Percentiles rank a stretch among this genome's conserved stretches.
phyloP scores from a whole-genome alignment of 2,888 invertebrate species.

The Chymomyza procnemis region DNA sequence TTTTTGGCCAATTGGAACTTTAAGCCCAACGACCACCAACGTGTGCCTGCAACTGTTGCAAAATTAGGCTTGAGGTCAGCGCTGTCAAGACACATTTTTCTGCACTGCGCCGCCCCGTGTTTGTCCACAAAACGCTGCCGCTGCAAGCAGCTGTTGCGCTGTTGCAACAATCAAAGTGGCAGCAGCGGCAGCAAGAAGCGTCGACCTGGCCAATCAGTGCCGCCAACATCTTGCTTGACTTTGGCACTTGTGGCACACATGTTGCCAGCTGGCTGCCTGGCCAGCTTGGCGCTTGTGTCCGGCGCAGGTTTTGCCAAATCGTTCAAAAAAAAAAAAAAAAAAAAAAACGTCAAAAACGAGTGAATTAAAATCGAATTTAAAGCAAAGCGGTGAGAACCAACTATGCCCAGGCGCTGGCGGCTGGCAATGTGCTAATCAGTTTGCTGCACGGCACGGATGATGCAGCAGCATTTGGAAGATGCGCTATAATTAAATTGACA shows the following conservation, averaged over 20 bases:
- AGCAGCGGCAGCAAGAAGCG: not conserved
- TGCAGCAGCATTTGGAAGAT: slow-evolving; percentile 52
- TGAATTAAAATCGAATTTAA: not conserved
- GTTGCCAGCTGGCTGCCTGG: slow-evolving; percentile 37
- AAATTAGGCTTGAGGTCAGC: slow-evolving; percentile 57
- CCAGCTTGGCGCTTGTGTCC: slow-evolving; percentile 25
- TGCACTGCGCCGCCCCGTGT: slow-evolving; percentile 15
- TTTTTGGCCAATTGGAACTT: not conserved
- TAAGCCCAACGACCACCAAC: not conserved
- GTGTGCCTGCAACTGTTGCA: not conserved
- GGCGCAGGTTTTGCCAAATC: slow-evolving; percentile 44
- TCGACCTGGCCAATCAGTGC: slow-evolving; percentile 40
- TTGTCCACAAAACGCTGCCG: slow-evolving; percentile 27
- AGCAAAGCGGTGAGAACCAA: not conserved
- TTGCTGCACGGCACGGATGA: slow-evolving; percentile 43
- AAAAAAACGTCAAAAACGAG: too few species aligned
- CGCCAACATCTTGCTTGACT: slow-evolving; percentile 51
- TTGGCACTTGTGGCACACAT: slow-evolving; percentile 27
- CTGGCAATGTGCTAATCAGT: slow-evolving; percentile 57
- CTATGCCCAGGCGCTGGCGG: slow-evolving; percentile 37
- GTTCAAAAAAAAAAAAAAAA: slow-evolving; percentile 23
- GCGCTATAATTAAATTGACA: slow-evolving; percentile 61
- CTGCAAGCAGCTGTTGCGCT: slow-evolving; percentile 5
- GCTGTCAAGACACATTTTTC: slow-evolving; percentile 61
- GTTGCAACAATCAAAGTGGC: slow-evolving; percentile 39